Base-by-base conservation (phyloP, 2,888 invertebrate genomes). In the Ormyrus labotus region DNA sequence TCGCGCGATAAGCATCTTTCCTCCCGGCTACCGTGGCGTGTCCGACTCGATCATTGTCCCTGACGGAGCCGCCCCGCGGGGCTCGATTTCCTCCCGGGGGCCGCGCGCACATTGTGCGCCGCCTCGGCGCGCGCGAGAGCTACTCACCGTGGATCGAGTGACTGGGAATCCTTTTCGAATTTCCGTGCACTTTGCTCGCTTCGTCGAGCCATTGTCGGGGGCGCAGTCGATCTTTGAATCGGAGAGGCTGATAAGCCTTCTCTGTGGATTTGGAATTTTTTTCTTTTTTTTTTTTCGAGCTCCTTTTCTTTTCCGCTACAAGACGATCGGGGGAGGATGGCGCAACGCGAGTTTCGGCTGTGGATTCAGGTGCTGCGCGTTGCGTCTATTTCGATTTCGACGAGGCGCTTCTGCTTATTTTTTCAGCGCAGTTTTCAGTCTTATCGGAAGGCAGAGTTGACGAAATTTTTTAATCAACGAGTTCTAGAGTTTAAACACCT, bases 131-230 rank as follows among this genome's bases (percentile, higher is more conserved):
- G 10, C 57, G 13, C 10, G 3, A 34, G 34, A 13, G 13, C 13
- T 13, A 13, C 34, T 34, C 34, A 4, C 34, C 34, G 34, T 34
- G 55, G 69, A 76, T 80, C 76, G 13, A 76, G 71, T 71, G 68
- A 76, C 76, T 76, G 80, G 68, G 72, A 80, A 80, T 76, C 80
- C 80, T 80, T 72, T 76, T 76, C 76, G 71, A 71, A 63, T 72
- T 80, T 72, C 76, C 71, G 67, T 64, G 67, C 71, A 73, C 73
- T 69, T 69, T 72, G 67, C 71, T 45, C 11, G 50, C 51, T 34
- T 34, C 34, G 34, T 4, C 34, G 34, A 34, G 34, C 6, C n/a
- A 10, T 57, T 64, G 45, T 58, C 19, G 47, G 50, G 50, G 9
- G 9, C 6, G 48, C 50, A 34, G 19, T 48, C 65, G 50, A 34